Evolutionary conservation across 2,888 invertebrate species (phyloP), one percentile per base, ranked within the genome.

Genomic region (Cyaniris semiargus): DNA sequence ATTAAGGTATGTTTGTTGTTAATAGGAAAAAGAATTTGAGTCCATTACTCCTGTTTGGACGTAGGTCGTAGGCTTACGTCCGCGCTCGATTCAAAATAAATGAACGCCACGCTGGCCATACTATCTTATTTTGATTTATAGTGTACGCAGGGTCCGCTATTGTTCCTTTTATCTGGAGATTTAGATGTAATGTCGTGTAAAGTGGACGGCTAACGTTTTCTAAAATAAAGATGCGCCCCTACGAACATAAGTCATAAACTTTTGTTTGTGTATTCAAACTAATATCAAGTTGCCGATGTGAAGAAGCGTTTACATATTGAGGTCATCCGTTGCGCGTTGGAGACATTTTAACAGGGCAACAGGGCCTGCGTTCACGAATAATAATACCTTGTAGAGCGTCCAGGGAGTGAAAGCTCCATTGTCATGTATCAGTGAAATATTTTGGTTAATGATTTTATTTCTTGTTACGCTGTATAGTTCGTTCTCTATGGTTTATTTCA

Each of bases 131-230:
- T 88, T 92, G 92, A 92, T 91, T 91, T 90, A 92, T 92, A 84
- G 88, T 84, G 79, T 81, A 84, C 83, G 82, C 85, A 77, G 78
- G 80, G 78, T 78, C 81, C 78, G 83, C 85, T 84, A 88, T 87
- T 88, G 85, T 85, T 84, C 80, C 80, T 84, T 85, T 87, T 90
- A 90, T 89, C 88, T 86, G 80, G 84, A 88, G 89, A 91, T 92
- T 89, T 89, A 89, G 90, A 86, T 89, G 89, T 90, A 90, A 91
- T 89, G 88, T 86, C 85, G 86, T 88, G 87, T 89, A 89, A 88
- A 87, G 84, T 83, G 83, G 81, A 72, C 60, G 53, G 1, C 76
- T 80, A 79, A 80, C 78, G 77, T 44, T 13, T 66, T 27, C 15
- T 3, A 60, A 27, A 66, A 15, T 66, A 66, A 31, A 15, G 66